Evolutionary conservation across 1,140 invertebrate species (phyloP), one percentile per base, ranked within the genome.

Genomic region (Drosophila orosa): DNA sequence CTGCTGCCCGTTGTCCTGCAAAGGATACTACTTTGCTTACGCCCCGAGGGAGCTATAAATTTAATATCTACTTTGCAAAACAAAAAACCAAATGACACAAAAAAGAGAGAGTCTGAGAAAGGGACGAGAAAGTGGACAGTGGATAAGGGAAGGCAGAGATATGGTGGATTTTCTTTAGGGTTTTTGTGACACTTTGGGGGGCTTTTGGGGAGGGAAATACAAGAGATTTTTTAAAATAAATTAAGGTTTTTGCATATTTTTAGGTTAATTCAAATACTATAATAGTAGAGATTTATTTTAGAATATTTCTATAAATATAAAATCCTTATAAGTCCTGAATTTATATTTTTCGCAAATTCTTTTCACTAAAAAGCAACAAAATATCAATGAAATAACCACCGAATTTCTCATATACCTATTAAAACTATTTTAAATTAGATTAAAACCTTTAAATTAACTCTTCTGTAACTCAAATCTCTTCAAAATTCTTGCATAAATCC

Each of bases 41-140:
- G 78, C 90, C 90, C 74, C 74, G 68, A 50, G 90, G 90, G 90
- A 91, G 90, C 90, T 86, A 91, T 91, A 91, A 91, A 91, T 91
- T 91, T 91, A 86, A 91, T 91, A 91, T 91, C 84, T 91, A 87
- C 84, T 89, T 87, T 90, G 84, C 84, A 89, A 89, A 89, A 84
- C 84, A 89, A 90, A 86, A 87, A 86, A 81, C 77, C 78, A 84
- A 80, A 84, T 63, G 60, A 48, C 58, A 84, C 60, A 76, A 79
- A 80, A 79, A 39, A 69, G 19, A 61, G 63, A 63, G 54, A 52
- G n/a, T n/a, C 35, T 37, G 6, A 35, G 39, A 58, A 35, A 62
- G 47, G 47, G 42, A 52, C 29, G 13, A 45, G 19, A 27, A 31
- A 39, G 29, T 48, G 35, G 44, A 59, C 24, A 42, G 24, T 31